Percentiles rank a stretch among this genome's conserved stretches.
Conservation (phyloP, 1,140 invertebrate genomes). For the Drosophila ercepeae region DNA sequence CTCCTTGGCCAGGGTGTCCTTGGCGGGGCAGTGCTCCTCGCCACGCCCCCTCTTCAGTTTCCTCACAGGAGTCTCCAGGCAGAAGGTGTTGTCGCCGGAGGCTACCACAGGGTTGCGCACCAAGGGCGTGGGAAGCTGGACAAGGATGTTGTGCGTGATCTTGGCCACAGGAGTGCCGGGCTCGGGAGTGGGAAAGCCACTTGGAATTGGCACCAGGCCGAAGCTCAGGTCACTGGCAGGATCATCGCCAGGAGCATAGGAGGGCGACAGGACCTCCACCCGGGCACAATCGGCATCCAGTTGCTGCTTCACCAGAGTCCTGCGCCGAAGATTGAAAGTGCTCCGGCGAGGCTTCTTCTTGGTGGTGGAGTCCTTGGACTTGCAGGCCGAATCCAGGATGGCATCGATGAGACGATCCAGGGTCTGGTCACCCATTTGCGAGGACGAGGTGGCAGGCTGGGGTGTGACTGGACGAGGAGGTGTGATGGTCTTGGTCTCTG, state of each 20-base stretch:
- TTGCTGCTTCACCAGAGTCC: conserved; percentile 76
- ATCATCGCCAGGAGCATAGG: conserved; percentile 79
- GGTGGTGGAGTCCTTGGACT: conserved; percentile 54
- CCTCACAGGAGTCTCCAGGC: conserved; percentile 63
- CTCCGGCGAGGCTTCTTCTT: conserved; percentile 70
- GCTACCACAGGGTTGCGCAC: not conserved
- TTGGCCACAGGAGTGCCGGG: conserved; percentile 46
- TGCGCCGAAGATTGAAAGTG: conserved; percentile 70
- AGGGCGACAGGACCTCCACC: conserved; percentile 65
- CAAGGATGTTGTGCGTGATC: conserved; percentile 30
- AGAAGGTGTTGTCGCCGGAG: conserved; percentile 52
- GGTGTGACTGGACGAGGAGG: conserved; percentile 30
- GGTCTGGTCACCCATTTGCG: conserved; percentile 74
- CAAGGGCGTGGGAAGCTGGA: conserved; percentile 47
- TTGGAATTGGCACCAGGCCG: conserved; percentile 23
- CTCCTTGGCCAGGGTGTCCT: conserved; percentile 17
- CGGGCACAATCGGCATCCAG: conserved; percentile 33
- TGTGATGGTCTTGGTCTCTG: not conserved
- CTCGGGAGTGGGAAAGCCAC: conserved; percentile 34
- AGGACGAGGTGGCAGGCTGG: conserved; percentile 47
- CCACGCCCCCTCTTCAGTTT: conserved; percentile 27
- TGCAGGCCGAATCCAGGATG: conserved; percentile 79
- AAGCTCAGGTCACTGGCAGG: conserved; percentile 80
- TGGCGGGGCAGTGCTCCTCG: not conserved
- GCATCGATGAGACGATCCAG: conserved; percentile 80